A percentile compares a stretch with the other conserved stretches of the same genome.
Evolutionary conservation across 2,888 invertebrate genomes (phyloP).

Genomic region (Lomographa bimaculata): DNA sequence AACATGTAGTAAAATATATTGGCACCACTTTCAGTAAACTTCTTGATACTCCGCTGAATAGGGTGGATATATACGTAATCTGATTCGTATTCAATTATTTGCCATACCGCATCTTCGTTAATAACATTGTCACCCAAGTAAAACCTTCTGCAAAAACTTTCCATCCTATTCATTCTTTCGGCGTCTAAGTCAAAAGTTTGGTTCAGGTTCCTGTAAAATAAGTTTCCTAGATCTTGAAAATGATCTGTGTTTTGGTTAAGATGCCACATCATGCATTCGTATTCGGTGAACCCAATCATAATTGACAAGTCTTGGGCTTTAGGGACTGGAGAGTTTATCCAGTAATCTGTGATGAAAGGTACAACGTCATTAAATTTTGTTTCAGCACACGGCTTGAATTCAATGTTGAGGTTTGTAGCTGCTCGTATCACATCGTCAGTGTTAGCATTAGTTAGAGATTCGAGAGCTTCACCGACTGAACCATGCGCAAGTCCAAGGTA

Average conservation of each 20-base stretch:
- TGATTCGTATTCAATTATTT: constrained; percentile 48
- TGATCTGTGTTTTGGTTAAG: constrained; percentile 26
- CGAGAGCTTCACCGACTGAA: constrained; percentile 41
- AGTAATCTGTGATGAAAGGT: constrained; percentile 45
- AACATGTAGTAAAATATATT: constrained; percentile 58
- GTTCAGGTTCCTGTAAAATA: constrained; percentile 33
- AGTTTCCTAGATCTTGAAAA: constrained; percentile 33
- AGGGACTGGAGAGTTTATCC: constrained; percentile 41
- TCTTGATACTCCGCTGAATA: constrained; percentile 43
- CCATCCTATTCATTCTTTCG: constrained; percentile 35
- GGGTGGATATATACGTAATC: constrained; percentile 54
- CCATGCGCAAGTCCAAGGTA: constrained; percentile 39
- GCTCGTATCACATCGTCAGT: constrained; percentile 41
- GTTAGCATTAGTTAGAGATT: constrained; percentile 37
- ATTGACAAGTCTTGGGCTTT: constrained; percentile 47
- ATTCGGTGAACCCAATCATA: constrained; percentile 52
- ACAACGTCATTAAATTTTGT: constrained; percentile 46
- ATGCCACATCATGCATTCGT: constrained; percentile 41
- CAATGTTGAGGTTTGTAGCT: constrained; percentile 30
- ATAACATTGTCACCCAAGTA: constrained; percentile 52
- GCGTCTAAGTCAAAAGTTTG: constrained; percentile 35
- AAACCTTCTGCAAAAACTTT: constrained; percentile 40
- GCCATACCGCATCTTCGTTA: constrained; percentile 29
- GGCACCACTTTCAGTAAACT: constrained; percentile 40
- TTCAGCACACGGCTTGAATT: constrained; percentile 55